These are phyloP conservation scores for Spinibarbus caldwelli DNA, from an alignment of 2,797 vertebrate genomes.

Conservation along the genomic window DNA sequence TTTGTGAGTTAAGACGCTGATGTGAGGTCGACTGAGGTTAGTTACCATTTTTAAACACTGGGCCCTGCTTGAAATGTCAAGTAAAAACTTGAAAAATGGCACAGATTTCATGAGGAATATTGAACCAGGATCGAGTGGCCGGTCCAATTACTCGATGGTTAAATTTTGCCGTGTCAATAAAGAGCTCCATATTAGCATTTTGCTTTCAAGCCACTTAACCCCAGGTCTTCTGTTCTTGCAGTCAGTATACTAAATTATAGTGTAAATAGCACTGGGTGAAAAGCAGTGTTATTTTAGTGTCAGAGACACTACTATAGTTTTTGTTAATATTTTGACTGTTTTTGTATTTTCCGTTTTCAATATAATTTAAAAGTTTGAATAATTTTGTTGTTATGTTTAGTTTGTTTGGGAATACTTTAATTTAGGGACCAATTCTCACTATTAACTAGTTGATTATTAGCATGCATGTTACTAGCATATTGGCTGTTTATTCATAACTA, in stretches of 20 bases:
- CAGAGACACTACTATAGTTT: background rate
- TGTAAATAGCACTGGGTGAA: background rate
- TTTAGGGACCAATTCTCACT: too few species aligned
- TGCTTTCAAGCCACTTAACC: constrained; percentile 3
- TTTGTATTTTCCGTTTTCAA: background rate
- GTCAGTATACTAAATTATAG: background rate
- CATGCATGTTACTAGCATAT: background rate
- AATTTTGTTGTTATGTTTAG: too few species aligned
- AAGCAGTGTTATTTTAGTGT: background rate
- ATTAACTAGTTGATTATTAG: too few species aligned
- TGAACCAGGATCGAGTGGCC: background rate
- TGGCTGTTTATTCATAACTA: background rate
- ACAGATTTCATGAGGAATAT: background rate
- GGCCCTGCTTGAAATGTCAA: constrained; percentile 40
- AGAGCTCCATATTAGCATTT: background rate
- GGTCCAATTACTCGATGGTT: background rate
- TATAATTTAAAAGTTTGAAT: too few species aligned
- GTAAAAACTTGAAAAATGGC: background rate
- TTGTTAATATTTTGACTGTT: background rate
- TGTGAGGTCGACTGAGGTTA: constrained; percentile 20
- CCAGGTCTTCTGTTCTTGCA: background rate
- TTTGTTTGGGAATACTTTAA: too few species aligned
- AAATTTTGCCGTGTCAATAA: constrained; percentile 10
- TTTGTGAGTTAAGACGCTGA: constrained; percentile 50
- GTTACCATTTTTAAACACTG: constrained; percentile 25